Conservation (phyloP, 2,888 invertebrate species). For the Gastracanthus pulcherrimus region DNA sequence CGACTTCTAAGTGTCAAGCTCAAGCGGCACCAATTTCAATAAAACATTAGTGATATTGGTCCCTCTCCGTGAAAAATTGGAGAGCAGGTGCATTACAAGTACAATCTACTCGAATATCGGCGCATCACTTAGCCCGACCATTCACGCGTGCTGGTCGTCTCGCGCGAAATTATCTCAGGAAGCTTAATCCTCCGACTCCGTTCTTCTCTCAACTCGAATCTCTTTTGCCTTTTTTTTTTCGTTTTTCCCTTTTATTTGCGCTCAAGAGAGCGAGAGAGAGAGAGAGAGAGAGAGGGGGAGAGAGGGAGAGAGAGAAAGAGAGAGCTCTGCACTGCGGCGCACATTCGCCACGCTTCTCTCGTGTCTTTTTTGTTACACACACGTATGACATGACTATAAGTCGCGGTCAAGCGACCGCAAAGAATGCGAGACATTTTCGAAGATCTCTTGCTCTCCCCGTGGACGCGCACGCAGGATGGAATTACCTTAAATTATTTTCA, state of each 20-base stretch:
- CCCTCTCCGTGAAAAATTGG: neutral
- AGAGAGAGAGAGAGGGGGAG: too few species aligned
- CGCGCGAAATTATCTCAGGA: neutral
- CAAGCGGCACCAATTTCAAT: neutral
- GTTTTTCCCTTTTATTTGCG: slow-evolving; percentile 15
- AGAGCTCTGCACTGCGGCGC: too few species aligned
- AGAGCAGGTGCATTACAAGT: neutral
- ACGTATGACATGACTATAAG: slow-evolving; percentile 55
- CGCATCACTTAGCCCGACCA: neutral
- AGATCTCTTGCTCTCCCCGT: slow-evolving; percentile 10
- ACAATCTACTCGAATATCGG: slow-evolving; percentile 5
- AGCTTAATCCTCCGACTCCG: slow-evolving; percentile 35
- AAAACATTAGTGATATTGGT: neutral
- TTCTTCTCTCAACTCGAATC: slow-evolving; percentile 34
- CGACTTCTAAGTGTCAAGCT: neutral
- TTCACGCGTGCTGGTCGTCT: neutral
- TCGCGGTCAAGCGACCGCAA: slow-evolving; percentile 56
- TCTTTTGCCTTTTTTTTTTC: slow-evolving; percentile 12
- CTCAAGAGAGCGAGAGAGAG: neutral
- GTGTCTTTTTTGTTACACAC: slow-evolving; percentile 29
- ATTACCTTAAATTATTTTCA: slow-evolving; percentile 56
- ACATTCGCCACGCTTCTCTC: slow-evolving; percentile 42
- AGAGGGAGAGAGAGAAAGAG: neutral
- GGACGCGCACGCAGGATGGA: slow-evolving; percentile 21
- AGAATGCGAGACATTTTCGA: slow-evolving; percentile 50